Evolutionary conservation across 2,797 vertebrate genomes (phyloP).

Genomic region (Leucoraja ocellata): DNA sequence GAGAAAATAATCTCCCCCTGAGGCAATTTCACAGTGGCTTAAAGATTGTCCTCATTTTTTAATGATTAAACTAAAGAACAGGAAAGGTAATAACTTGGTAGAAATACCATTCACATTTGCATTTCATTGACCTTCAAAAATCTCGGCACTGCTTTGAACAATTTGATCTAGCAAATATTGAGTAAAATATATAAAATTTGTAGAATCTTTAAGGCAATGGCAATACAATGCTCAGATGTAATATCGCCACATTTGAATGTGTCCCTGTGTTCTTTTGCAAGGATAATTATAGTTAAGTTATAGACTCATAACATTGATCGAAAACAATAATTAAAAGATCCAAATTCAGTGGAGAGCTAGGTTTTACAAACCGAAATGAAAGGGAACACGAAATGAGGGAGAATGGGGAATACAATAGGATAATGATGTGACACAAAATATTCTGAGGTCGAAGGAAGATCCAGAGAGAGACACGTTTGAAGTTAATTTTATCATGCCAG

Average conservation of each 20-base stretch:
- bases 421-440: constrained; percentile 20
- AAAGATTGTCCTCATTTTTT: not conserved
- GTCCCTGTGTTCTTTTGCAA: not conserved
- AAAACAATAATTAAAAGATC: constrained; percentile 22
- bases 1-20: not conserved
- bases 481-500: not conserved
- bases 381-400: not conserved
- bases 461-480: not conserved
- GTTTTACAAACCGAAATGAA: constrained; percentile 7
- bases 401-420: not conserved
- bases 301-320: not conserved
- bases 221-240: not conserved
- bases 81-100: not conserved
- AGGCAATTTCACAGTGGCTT: not conserved
- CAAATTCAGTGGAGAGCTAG: constrained; percentile 2
- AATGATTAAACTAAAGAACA: not conserved
- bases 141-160: not conserved
- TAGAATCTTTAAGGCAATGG: not conserved
- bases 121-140: not conserved
- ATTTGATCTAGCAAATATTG: not conserved
- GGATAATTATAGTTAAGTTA: constrained; percentile 19
- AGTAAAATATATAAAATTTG: not conserved
- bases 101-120: not conserved
- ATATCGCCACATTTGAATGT: not conserved
- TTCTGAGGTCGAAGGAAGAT: not conserved